Base-by-base conservation (phyloP, 2,797 vertebrate species). In the Oreortyx pictus region DNA sequence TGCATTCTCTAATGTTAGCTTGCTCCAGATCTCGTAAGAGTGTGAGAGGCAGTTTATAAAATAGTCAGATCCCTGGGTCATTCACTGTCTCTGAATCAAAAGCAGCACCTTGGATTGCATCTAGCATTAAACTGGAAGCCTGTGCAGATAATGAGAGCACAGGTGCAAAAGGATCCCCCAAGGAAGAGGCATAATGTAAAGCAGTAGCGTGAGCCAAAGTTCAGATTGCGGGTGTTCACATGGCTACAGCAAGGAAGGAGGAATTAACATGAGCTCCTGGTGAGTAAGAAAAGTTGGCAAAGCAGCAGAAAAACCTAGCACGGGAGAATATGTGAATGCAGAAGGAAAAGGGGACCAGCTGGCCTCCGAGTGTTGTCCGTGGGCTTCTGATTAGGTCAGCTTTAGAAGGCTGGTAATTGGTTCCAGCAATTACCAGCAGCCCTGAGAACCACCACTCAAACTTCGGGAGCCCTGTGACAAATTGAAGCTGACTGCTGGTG, bases 401-500 rank as follows among this genome's bases (percentile, higher is more conserved):
- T 86, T 85, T 68, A 56, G 89, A 93, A 76, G 49, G 89, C 96
- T 95, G 76, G 31, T 97, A 97, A 97, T 97, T 96, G 97, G 97
- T 97, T 97, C 88, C 96, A 96, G 98, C 95, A 97, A 98, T 98
- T 98, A 98, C 97, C 96, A 92, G 97, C 96, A 90, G 64, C 95
- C 95, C 96, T 72, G 82, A 97, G 97, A 97, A 93, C 90, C 44
- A 92, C 97, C 70, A 92, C 96, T 97, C 97, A 98, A 96, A 98
- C 97, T 97, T 92, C 50, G 80, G 90, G 95, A 95, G 91, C 90
- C 29, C 94, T 62, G 97, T 98, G 98, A 99, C 98, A 98, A 98
- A 98, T 99, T 97, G 98, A 93, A 98, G 98, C 98, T 97, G 98
- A 98, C 98, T 98, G 97, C 96, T 95, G 97, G 97, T 97, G 96